These are phyloP conservation scores for Macrosiphum euphorbiae DNA, from an alignment of 2,888 invertebrate species.

Conservation along the genomic window DNA sequence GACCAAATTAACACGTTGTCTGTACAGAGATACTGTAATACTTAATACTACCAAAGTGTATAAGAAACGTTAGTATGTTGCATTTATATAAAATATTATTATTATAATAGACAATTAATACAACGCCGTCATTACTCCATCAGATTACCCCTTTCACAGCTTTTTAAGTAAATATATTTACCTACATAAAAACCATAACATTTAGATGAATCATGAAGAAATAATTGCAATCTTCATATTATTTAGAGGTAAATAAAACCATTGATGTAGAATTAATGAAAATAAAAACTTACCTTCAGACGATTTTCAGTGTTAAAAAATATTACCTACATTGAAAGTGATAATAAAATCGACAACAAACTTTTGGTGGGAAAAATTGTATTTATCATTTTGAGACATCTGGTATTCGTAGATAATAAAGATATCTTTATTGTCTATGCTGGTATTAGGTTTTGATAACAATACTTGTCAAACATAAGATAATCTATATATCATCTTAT, in stretches of 20 bases:
- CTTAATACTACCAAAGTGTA: too few species aligned
- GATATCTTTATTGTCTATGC: too few species aligned
- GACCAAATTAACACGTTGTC: too few species aligned
- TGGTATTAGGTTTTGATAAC: background rate
- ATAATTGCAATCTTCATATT: background rate
- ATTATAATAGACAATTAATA: too few species aligned
- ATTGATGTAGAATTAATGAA: background rate
- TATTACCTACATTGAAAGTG: background rate
- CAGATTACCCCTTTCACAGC: background rate
- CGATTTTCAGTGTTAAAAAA: background rate
- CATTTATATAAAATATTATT: too few species aligned
- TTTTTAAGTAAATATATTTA: background rate
- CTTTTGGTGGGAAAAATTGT: background rate
- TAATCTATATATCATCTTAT: background rate
- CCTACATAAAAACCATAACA: background rate
- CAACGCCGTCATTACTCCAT: background rate
- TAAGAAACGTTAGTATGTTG: too few species aligned
- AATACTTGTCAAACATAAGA: background rate
- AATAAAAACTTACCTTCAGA: constrained; percentile 20
- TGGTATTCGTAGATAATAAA: too few species aligned
- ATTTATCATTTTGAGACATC: background rate
- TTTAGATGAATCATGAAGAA: background rate
- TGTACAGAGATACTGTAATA: too few species aligned
- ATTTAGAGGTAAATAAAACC: background rate
- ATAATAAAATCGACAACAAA: background rate